Evolutionary conservation across 1,140 invertebrate species (phyloP).

Genomic region (Drosophila kurseongensis): DNA sequence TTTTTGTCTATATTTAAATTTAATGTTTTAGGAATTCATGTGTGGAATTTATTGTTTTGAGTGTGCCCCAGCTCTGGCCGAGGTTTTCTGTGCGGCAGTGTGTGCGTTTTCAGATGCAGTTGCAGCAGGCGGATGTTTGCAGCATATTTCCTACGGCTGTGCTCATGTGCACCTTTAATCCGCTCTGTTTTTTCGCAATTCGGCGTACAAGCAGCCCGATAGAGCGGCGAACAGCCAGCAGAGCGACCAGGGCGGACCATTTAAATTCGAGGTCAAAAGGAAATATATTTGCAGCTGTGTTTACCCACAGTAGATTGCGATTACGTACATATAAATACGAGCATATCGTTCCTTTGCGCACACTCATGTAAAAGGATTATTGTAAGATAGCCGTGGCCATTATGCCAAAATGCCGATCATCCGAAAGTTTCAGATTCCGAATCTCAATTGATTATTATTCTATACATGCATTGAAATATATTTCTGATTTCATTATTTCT

Average conservation of each 20-base stretch:
- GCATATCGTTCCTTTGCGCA: conserved; percentile 17
- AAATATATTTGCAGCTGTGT: conserved; percentile 80
- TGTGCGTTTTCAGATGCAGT: conserved; percentile 81
- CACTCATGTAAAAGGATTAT: conserved; percentile 11
- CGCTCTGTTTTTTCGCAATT: conserved; percentile 69
- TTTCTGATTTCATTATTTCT: too few relatives aligned
- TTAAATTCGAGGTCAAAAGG: conserved; percentile 76
- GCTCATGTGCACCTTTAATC: conserved; percentile 82
- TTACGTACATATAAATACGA: conserved; percentile 36
- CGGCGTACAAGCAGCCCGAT: conserved; percentile 55
- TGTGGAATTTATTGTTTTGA: conserved; percentile 9
- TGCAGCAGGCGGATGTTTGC: conserved; percentile 84
- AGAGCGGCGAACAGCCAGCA: conserved; percentile 56
- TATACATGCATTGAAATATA: too few relatives aligned
- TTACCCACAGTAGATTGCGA: conserved; percentile 68
- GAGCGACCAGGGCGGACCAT: conserved; percentile 64
- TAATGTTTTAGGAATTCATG: too few relatives aligned
- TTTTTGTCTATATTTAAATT: too few relatives aligned
- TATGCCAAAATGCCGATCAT: conserved; percentile 1
- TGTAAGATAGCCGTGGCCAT: conserved; percentile 1
- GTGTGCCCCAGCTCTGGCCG: conserved; percentile 24
- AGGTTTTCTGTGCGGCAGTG: conserved; percentile 34
- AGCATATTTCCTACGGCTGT: conserved; percentile 79
- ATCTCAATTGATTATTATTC: background rate
- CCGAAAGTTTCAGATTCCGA: background rate